Evolutionary conservation across 2,113 vertebrate genomes (phyloP).

Genomic region (Grammomys dolichurus): DNA sequence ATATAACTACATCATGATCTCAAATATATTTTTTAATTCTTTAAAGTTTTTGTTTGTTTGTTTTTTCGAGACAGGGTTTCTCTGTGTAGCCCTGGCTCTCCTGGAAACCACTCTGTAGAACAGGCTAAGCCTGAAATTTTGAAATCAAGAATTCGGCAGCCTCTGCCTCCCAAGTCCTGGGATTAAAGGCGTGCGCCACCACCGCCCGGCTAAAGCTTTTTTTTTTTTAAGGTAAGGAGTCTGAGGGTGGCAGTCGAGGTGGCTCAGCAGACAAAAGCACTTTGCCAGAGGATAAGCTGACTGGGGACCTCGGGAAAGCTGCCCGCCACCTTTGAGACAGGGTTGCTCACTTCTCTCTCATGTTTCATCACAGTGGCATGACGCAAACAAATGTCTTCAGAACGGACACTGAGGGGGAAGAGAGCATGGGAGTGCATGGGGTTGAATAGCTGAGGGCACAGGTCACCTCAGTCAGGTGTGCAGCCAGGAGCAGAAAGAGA

Average conservation of each 20-base stretch:
- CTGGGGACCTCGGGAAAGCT: neutral
- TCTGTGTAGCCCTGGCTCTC: too few relatives aligned
- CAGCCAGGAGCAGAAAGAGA: rapidly evolving
- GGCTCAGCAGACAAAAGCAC: neutral
- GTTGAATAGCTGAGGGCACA: too few relatives aligned
- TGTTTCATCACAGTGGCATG: neutral
- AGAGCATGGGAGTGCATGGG: rapidly evolving
- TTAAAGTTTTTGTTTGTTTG: neutral
- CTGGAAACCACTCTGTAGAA: too few relatives aligned
- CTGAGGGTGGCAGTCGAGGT: neutral
- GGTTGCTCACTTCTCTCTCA: too few relatives aligned
- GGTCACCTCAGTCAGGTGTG: neutral
- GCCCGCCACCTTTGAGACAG: neutral
- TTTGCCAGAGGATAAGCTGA: neutral
- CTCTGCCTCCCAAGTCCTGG: too few relatives aligned
- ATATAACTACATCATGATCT: neutral
- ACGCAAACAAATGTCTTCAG: neutral
- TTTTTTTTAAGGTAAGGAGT: neutral
- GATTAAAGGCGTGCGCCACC: too few relatives aligned
- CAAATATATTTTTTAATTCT: neutral
- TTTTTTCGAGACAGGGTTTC: neutral
- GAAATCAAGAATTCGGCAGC: too few relatives aligned
- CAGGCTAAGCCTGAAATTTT: too few relatives aligned
- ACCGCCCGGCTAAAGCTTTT: too few relatives aligned
- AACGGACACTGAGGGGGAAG: neutral